Evolutionary conservation across 2,113 vertebrate genomes (phyloP), one percentile per base, ranked within the genome.

Genomic region (Epinephelus moara): DNA sequence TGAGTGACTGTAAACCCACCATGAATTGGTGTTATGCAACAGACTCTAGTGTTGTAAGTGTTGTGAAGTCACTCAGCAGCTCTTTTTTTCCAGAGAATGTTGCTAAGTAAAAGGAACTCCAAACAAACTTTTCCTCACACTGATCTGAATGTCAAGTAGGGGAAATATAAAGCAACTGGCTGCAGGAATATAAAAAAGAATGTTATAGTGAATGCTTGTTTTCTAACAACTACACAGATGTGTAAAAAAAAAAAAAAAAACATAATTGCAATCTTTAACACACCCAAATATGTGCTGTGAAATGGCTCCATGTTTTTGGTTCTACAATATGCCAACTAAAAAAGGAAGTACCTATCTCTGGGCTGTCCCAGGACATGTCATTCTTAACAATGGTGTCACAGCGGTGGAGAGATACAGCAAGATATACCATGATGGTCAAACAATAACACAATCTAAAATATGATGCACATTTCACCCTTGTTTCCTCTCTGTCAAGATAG

Each of bases 371-470:
- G 68, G 3, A 85, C 77, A 78, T 90, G 89, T 72, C 87, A 77
- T 75, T 71, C 70, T 71, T 13, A 89, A 93, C 93, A 93, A 92
- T 92, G 14, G 76, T 93, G 85, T 92, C 88, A 88, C 82, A 88
- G 71, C 56, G 27, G 70, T 69, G 81, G 57, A 88, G 84, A 62
- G 80, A 88, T 55, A 82, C n/a, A 61, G 70, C 2, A 3, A 85
- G 87, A 91, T 84, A 80, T 45, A 71, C 70, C 30, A 77, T 85
- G 55, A 81, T 72, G 19, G 84, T 75, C 69, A 85, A 90, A 95
- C 94, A 95, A 95, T 94, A 78, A 88, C 53, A 78, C 78, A 64
- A 90, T 82, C 89, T 92, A 72, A 88, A 79, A 82, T 88, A 91
- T 91, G 75, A 87, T 89, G 71, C 67, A 70, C 85, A 75, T 86